A percentile compares a stretch with the other conserved stretches of the same genome.
Conservation (phyloP, 37 sponge, comb jelly and placozoan genomes). For the Dysidea cf. avara region DNA sequence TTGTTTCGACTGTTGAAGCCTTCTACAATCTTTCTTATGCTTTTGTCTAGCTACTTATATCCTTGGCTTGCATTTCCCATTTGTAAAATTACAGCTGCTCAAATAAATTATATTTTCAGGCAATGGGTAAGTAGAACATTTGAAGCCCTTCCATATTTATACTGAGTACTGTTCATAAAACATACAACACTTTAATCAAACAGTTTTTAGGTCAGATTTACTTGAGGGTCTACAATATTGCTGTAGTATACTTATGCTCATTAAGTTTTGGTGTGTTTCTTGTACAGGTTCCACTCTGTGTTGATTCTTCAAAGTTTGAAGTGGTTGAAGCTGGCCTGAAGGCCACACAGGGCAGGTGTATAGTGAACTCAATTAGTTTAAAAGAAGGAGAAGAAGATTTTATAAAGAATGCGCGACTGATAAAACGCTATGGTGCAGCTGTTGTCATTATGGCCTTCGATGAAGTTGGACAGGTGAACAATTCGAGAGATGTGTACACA, state of each 20-base stretch:
- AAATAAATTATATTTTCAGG: too few species aligned
- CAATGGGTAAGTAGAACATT: too few species aligned
- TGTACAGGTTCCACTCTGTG: constrained; percentile 85
- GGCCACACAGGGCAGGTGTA: constrained; percentile 96
- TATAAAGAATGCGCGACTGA: constrained; percentile 70
- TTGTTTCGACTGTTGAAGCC: too few species aligned
- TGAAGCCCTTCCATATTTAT: too few species aligned
- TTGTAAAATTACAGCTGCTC: too few species aligned
- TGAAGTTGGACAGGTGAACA: constrained; percentile 87
- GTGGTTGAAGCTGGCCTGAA: constrained; percentile 94
- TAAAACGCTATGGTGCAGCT: constrained; percentile 93
- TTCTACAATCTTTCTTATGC: too few species aligned
- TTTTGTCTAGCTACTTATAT: too few species aligned
- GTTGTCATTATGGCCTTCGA: constrained; percentile 99
- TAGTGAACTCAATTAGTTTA: constrained; percentile 96
- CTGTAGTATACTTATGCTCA: background rate
- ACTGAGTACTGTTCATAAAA: too few species aligned
- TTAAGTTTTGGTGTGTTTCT: constrained; percentile 15
- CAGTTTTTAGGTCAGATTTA: too few species aligned
- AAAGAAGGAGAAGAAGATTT: constrained; percentile 98
- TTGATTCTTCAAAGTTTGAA: constrained; percentile 97
- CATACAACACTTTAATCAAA: too few species aligned
- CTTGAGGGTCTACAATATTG: background rate
- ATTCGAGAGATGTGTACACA: background rate
- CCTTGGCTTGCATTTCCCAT: too few species aligned